These are phyloP conservation scores for Gracilinanus agilis DNA, from an alignment of 2,113 vertebrate species.

Conservation along the genomic window DNA sequence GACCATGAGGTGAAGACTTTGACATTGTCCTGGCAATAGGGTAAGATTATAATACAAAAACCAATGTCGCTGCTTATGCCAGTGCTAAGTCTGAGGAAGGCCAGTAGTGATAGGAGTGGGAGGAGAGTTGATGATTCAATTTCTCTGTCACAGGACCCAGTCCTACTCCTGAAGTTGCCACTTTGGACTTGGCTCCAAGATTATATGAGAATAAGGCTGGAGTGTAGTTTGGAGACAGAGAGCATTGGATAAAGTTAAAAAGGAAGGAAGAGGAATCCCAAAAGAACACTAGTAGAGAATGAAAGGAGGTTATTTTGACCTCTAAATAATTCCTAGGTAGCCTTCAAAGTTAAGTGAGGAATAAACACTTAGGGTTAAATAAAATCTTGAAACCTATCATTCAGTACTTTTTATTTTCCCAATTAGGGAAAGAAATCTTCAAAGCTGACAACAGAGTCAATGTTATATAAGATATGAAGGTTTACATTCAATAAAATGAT, in stretches of 20 bases:
- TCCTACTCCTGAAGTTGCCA: background rate
- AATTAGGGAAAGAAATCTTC: background rate
- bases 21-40: background rate
- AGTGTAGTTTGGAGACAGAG: background rate
- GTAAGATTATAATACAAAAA: background rate
- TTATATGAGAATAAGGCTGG: background rate
- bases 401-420: slow-evolving; percentile 18
- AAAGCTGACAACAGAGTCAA: background rate
- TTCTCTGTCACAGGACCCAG: background rate
- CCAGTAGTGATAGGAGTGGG: background rate
- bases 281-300: background rate
- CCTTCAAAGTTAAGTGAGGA: background rate
- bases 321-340: background rate
- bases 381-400: background rate
- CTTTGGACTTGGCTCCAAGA: background rate
- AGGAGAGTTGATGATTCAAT: background rate
- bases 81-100: background rate
- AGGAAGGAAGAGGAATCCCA: background rate
- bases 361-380: background rate
- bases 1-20: background rate
- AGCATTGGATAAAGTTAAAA: background rate
- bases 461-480: slow-evolving; percentile 42
- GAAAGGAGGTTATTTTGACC: background rate
- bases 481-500: background rate
- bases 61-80: background rate